Evolutionary conservation across 2,797 vertebrate species (phyloP).

Genomic region (Acipenser ruthenus): DNA sequence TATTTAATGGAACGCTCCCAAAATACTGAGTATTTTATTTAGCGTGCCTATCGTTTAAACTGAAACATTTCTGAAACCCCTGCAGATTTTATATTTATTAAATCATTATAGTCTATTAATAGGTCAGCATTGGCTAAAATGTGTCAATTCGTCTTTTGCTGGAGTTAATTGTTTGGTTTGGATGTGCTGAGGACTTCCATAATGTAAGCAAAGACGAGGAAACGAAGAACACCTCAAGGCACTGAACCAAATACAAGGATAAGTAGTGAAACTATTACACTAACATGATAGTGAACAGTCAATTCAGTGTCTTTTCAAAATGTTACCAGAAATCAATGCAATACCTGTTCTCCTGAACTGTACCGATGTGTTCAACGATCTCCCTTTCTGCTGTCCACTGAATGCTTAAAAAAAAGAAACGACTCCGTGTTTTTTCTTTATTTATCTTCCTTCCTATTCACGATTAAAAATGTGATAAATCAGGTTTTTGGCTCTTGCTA

Average conservation of each 20-base stretch:
- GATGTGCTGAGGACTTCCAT: no score
- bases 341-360: slow-evolving; percentile 44
- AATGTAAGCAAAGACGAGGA: no score
- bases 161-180: no score
- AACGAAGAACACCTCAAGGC: no score
- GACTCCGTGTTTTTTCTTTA: slow-evolving; percentile 40
- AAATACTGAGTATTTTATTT: slow-evolving; percentile 8
- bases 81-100: not conserved
- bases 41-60: not conserved
- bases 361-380: slow-evolving; percentile 47
- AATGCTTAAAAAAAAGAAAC: slow-evolving; percentile 53
- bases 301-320: slow-evolving; percentile 50
- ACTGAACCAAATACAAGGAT: no score
- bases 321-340: slow-evolving; percentile 57
- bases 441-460: slow-evolving; percentile 79
- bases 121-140: not conserved
- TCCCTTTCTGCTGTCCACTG: slow-evolving; percentile 56
- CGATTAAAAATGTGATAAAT: slow-evolving; percentile 95
- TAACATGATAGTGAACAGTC: slow-evolving; percentile 44
- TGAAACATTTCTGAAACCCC: not conserved
- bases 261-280: no score
- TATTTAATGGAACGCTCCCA: not conserved
- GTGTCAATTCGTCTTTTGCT: no score
- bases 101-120: not conserved
- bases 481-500: slow-evolving; percentile 82